Evolutionary conservation across 2,113 vertebrate species (phyloP).

Genomic region (Chrysemys picta): DNA sequence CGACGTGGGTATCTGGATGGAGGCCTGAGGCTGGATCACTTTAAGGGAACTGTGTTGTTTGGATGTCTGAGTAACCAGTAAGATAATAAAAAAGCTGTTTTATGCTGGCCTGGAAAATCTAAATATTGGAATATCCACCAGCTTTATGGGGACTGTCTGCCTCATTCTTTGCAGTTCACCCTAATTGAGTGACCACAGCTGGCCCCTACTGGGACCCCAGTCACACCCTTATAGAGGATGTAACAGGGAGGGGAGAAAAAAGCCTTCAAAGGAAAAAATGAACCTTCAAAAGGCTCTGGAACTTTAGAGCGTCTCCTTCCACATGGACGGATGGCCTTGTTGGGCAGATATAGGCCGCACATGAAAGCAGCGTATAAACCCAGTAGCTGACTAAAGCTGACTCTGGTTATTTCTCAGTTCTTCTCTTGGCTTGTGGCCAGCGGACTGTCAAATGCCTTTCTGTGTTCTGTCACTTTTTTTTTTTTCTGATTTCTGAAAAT

Average conservation of each 20-base stretch:
- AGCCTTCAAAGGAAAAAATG: not conserved
- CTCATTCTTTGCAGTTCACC: too few species aligned
- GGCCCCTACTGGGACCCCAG: too few species aligned
- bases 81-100: too few species aligned
- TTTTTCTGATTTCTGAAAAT: not conserved
- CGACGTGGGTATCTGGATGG: too few species aligned
- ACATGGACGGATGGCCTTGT: not conserved
- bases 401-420: not conserved
- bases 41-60: too few species aligned
- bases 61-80: too few species aligned
- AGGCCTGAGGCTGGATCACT: too few species aligned
- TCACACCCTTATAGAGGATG: not conserved
- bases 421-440: not conserved
- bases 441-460: not conserved
- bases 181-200: too few species aligned
- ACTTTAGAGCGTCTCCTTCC: not conserved
- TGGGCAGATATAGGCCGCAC: not conserved
- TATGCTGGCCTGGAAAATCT: too few species aligned
- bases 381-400: not conserved
- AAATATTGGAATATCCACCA: too few species aligned
- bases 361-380: not conserved
- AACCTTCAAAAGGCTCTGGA: not conserved
- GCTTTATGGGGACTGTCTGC: too few species aligned
- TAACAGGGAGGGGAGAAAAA: not conserved
- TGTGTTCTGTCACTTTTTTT: not conserved